A percentile compares a stretch with the other conserved stretches of the same genome.
phyloP scores from a whole-genome alignment of 2,888 invertebrate genomes.

The Uloborus plumipes region DNA sequence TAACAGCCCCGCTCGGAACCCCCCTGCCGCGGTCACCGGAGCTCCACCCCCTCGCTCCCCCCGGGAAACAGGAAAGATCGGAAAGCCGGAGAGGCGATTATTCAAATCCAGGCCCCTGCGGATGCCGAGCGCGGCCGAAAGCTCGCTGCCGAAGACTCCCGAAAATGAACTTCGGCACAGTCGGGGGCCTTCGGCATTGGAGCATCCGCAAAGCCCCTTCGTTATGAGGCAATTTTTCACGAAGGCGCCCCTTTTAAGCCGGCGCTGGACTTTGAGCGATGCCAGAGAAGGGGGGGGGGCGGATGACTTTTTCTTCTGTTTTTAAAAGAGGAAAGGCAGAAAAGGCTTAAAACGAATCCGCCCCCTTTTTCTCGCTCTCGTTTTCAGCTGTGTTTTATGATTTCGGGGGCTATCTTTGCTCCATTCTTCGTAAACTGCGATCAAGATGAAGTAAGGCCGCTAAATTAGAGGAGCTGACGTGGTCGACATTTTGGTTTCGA shows the following conservation, averaged over 20 bases:
- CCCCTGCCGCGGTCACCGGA: slow-evolving; percentile 22
- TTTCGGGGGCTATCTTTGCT: background rate
- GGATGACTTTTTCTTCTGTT: slow-evolving; percentile 11
- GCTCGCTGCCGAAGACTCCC: slow-evolving; percentile 4
- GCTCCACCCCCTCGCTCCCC: background rate
- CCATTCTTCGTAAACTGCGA: too few relatives aligned
- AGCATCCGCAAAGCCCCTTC: slow-evolving; percentile 44
- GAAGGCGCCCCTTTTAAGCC: slow-evolving; percentile 20
- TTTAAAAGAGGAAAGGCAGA: slow-evolving; percentile 49
- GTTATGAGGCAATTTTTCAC: slow-evolving; percentile 64
- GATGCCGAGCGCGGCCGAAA: slow-evolving; percentile 14
- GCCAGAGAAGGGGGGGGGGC: background rate
- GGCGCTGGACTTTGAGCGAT: slow-evolving; percentile 17
- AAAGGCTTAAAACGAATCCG: slow-evolving; percentile 18
- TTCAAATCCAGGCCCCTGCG: slow-evolving; percentile 32
- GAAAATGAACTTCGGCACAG: slow-evolving; percentile 51
- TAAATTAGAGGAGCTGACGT: too few relatives aligned
- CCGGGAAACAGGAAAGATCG: slow-evolving; percentile 18
- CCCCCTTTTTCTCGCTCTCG: slow-evolving; percentile 1
- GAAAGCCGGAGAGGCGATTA: slow-evolving; percentile 23
- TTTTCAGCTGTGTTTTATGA: slow-evolving; percentile 14
- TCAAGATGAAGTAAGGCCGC: too few relatives aligned
- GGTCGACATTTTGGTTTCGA: too few relatives aligned
- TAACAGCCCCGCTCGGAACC: slow-evolving; percentile 34
- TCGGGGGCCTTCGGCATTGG: slow-evolving; percentile 38